A percentile compares a stretch with the other conserved stretches of the same genome.
Evolutionary conservation across 2,888 invertebrate species (phyloP).

Genomic region (Stenurella melanura): DNA sequence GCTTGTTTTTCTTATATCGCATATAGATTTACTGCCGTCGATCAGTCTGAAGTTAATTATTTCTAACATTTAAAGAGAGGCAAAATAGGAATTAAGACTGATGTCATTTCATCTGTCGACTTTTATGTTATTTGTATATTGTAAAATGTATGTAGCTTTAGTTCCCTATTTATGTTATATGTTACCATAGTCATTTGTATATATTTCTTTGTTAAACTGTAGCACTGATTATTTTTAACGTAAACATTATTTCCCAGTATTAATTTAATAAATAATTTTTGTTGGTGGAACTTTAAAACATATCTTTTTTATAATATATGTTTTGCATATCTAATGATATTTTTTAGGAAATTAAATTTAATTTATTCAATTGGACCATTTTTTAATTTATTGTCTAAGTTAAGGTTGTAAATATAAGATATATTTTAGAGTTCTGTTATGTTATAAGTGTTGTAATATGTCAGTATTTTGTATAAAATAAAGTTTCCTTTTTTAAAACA

Average conservation of each 20-base stretch:
- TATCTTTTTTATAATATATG: conserved; percentile 10
- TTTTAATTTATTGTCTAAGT: conserved; percentile 17
- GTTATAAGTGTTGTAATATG: conserved; percentile 49
- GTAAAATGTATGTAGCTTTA: conserved; percentile 23
- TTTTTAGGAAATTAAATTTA: background rate
- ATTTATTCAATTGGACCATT: conserved; percentile 14
- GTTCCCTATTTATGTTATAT: conserved; percentile 37
- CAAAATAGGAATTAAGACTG: conserved; percentile 36
- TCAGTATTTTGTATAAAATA: conserved; percentile 53
- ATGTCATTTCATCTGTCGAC: conserved; percentile 37
- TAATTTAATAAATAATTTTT: conserved; percentile 31
- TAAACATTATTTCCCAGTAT: conserved; percentile 43
- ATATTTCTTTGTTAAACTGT: conserved; percentile 39
- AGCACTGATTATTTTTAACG: conserved; percentile 42
- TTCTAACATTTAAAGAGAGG: conserved; percentile 16
- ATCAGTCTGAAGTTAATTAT: conserved; percentile 30
- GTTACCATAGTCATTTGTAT: conserved; percentile 39
- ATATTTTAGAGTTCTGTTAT: conserved; percentile 35
- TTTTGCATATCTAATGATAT: background rate
- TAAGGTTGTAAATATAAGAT: conserved; percentile 10
- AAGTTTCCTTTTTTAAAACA: conserved; percentile 25
- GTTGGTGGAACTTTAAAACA: conserved; percentile 31
- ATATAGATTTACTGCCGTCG: no score
- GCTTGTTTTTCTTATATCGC: no score
- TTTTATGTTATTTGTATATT: conserved; percentile 30